Conservation (phyloP, 2,888 invertebrate species). For the Trissoscelio sp. region DNA sequence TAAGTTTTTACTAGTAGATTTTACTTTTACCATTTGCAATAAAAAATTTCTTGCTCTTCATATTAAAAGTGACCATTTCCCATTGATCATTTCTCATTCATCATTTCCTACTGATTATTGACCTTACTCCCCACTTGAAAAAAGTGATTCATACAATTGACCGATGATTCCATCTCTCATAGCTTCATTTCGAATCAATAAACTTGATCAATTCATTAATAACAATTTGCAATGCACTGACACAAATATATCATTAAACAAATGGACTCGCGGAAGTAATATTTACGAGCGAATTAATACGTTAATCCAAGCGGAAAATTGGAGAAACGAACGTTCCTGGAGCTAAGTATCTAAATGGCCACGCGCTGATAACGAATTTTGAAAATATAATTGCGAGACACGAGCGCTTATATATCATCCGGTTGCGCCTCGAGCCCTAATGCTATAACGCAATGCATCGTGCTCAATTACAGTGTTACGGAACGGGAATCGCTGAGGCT, state of each 20-base stretch:
- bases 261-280: neutral
- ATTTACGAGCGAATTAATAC: constrained; percentile 12
- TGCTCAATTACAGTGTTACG: constrained; percentile 58
- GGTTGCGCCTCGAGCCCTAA: constrained; percentile 47
- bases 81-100: too few species aligned
- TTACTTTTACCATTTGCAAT: too few species aligned
- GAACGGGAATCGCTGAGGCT: constrained; percentile 44
- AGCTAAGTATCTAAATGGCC: neutral
- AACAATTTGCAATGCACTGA: constrained; percentile 8
- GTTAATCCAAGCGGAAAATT: constrained; percentile 30
- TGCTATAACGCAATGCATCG: constrained; percentile 48
- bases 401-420: constrained; percentile 42
- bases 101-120: too few species aligned
- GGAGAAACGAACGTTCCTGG: constrained; percentile 17
- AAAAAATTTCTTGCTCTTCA: too few species aligned
- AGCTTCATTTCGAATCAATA: neutral
- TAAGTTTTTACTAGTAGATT: too few species aligned
- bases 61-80: too few species aligned
- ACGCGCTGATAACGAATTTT: constrained; percentile 26
- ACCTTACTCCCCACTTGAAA: too few species aligned
- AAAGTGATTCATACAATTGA: too few species aligned
- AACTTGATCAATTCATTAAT: neutral
- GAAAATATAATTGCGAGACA: constrained; percentile 36
- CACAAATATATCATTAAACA: constrained; percentile 14
- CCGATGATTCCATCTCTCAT: neutral